These are phyloP conservation scores for Trichonephila clavipes DNA, from an alignment of 1,140 invertebrate species.

Conservation along the genomic window DNA sequence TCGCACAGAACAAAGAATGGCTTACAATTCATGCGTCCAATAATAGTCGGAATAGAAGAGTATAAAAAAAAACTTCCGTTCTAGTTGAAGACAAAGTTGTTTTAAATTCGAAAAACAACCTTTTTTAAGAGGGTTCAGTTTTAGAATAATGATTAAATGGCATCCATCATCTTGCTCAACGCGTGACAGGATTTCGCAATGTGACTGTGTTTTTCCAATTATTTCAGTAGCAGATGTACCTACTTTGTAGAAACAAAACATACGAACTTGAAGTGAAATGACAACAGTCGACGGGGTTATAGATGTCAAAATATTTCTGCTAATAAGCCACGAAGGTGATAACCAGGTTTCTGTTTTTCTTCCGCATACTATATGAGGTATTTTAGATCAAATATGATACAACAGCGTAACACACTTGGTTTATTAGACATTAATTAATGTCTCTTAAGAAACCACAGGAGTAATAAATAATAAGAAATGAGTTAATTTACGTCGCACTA, in stretches of 20 bases:
- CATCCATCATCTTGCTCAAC: slow-evolving; percentile 10
- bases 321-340: not conserved
- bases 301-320: not conserved
- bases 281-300: not conserved
- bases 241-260: not conserved
- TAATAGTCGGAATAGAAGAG: not conserved
- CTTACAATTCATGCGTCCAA: not conserved
- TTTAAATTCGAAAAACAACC: not conserved
- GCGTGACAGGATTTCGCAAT: not conserved
- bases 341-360: too few species aligned
- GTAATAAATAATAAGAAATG: too few species aligned
- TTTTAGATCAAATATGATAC: too few species aligned
- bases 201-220: not conserved
- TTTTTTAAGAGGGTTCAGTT: not conserved
- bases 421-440: too few species aligned
- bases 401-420: too few species aligned
- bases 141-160: not conserved
- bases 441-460: too few species aligned
- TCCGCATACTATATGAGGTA: too few species aligned
- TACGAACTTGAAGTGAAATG: not conserved
- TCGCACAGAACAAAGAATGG: not conserved
- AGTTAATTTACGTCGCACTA: too few species aligned
- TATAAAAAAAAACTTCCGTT: not conserved
- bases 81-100: not conserved
- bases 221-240: not conserved